phyloP scores from a whole-genome alignment of 2,888 invertebrate genomes.

The Anodontia alba region DNA sequence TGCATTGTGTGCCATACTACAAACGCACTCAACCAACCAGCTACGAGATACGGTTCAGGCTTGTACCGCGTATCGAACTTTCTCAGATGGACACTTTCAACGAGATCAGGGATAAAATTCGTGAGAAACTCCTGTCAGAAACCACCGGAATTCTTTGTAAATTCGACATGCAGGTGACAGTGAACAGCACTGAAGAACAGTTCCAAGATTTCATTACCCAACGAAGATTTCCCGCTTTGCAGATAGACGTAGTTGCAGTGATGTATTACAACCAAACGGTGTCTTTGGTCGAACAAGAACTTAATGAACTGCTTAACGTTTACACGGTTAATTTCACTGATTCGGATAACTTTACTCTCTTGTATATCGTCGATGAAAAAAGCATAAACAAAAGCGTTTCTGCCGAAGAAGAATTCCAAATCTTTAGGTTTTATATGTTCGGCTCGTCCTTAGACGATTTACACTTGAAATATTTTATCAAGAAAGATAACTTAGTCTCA shows the following conservation, averaged over 20 bases:
- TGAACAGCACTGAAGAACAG: neutral
- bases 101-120: neutral
- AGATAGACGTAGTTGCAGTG: neutral
- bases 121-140: neutral
- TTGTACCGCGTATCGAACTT: neutral
- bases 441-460: neutral
- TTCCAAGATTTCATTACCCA: neutral
- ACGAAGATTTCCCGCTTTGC: neutral
- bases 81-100: neutral
- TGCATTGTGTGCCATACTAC: neutral
- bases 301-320: neutral
- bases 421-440: neutral
- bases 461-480: neutral
- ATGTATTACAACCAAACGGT: neutral
- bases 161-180: no score
- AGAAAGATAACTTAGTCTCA: neutral
- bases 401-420: neutral
- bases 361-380: neutral
- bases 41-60: neutral
- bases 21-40: neutral
- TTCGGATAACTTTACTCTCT: neutral
- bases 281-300: neutral
- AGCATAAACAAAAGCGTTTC: neutral
- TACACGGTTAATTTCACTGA: neutral
- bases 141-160: neutral